These are phyloP conservation scores for Callyntrura sp. DNA, from an alignment of 2,888 invertebrate genomes.

Conservation along the genomic window DNA sequence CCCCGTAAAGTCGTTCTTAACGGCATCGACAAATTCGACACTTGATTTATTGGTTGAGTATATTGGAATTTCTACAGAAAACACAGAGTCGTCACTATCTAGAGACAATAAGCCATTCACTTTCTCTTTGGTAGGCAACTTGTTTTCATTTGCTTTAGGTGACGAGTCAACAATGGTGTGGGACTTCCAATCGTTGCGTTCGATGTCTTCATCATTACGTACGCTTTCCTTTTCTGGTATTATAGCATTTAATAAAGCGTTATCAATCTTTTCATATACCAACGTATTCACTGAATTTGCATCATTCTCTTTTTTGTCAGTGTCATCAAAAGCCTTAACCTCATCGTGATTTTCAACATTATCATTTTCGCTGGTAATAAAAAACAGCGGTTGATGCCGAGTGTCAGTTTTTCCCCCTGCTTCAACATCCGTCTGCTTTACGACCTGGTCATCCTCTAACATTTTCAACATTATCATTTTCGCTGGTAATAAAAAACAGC, in stretches of 20 bases:
- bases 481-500: no score
- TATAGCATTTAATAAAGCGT: constrained; percentile 22
- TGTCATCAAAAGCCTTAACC: no score
- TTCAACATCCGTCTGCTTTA: no score
- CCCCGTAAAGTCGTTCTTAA: not conserved
- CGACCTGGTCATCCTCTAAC: no score
- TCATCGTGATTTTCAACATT: not conserved
- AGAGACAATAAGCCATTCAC: constrained; percentile 67
- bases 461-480: not conserved
- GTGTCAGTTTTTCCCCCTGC: no score
- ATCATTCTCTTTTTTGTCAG: constrained; percentile 3
- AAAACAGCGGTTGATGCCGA: no score
- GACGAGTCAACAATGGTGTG: constrained; percentile 23
- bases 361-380: not conserved
- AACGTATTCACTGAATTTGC: not conserved
- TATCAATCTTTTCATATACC: constrained; percentile 59
- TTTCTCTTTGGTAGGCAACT: constrained; percentile 27
- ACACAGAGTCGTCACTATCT: constrained; percentile 70
- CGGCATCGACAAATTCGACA: not conserved
- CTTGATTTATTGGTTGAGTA: constrained; percentile 59
- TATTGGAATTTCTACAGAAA: constrained; percentile 80
- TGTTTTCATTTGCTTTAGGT: not conserved
- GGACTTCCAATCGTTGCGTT: constrained; percentile 56
- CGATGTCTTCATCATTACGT: constrained; percentile 44
- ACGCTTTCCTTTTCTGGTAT: constrained; percentile 59